phyloP scores from a whole-genome alignment of 1,140 invertebrate species.

The Drosophila ironensis region DNA sequence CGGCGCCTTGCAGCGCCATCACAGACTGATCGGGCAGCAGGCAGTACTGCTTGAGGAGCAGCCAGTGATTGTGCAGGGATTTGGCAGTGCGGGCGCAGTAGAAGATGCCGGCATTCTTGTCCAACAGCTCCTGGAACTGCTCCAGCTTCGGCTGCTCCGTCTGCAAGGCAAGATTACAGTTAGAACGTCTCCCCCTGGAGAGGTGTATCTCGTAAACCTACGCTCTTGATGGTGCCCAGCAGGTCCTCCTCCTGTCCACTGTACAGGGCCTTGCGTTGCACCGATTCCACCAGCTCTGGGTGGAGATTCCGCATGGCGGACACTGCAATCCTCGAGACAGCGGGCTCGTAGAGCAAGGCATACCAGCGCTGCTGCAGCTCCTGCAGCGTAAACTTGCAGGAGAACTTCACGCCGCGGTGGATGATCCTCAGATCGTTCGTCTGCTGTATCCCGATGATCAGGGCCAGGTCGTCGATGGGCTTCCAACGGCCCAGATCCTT shows the following conservation, averaged over 20 bases:
- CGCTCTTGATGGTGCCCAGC: constrained; percentile 91
- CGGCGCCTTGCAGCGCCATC: constrained; percentile 83
- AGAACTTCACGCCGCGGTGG: constrained; percentile 96
- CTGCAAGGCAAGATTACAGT: constrained; percentile 31
- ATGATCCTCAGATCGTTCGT: constrained; percentile 94
- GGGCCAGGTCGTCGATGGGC: constrained; percentile 96
- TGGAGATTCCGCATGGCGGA: constrained; percentile 96
- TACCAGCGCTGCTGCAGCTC: constrained; percentile 98
- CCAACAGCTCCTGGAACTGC: constrained; percentile 93
- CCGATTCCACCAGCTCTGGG: constrained; percentile 92
- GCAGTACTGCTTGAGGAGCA: constrained; percentile 95
- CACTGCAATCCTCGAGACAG: constrained; percentile 92
- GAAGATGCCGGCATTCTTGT: constrained; percentile 92
- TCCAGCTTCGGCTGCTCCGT: constrained; percentile 86
- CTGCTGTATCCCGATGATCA: constrained; percentile 97
- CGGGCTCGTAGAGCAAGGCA: constrained; percentile 95
- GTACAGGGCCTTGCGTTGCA: constrained; percentile 95
- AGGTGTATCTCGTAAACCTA: too few species aligned
- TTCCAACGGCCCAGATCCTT: constrained; percentile 98
- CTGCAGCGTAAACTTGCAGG: constrained; percentile 95
- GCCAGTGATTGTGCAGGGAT: constrained; percentile 94
- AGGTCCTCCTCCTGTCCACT: constrained; percentile 95
- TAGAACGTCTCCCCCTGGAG: too few species aligned
- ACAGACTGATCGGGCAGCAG: constrained; percentile 94
- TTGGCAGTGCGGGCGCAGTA: constrained; percentile 94